Conservation (phyloP, 2,888 invertebrate genomes). For the Psylliodes chrysocephalus region DNA sequence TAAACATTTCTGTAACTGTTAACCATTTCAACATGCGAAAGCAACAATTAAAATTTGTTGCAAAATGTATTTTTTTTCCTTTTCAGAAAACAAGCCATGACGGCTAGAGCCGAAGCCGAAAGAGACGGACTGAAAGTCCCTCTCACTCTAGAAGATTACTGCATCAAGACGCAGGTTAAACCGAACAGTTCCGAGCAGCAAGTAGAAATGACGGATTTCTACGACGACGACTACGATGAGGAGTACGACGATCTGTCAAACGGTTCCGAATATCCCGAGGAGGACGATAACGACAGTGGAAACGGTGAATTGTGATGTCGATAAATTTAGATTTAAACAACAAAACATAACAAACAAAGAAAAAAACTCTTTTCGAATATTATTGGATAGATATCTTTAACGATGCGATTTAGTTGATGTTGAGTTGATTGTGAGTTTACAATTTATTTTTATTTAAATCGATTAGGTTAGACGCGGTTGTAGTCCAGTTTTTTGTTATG, state of each 20-base stretch:
- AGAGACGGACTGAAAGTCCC: conserved; percentile 97
- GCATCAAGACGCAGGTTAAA: conserved; percentile 92
- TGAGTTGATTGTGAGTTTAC: no score
- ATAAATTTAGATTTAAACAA: conserved; percentile 32
- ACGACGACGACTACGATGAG: conserved; percentile 93
- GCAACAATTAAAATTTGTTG: no score
- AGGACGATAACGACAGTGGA: conserved; percentile 90
- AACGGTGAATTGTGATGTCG: conserved; percentile 88
- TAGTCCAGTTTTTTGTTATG: no score
- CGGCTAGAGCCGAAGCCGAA: conserved; percentile 94
- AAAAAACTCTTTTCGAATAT: not conserved
- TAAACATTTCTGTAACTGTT: no score
- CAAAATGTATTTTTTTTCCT: no score
- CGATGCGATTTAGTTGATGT: not conserved
- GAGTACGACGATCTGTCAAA: conserved; percentile 70
- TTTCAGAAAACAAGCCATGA: conserved; percentile 93
- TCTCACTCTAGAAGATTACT: conserved; percentile 97
- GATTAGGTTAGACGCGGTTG: no score
- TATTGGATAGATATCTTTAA: not conserved
- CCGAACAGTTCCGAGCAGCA: conserved; percentile 82
- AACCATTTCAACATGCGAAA: no score
- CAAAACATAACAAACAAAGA: conserved; percentile 16
- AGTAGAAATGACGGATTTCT: conserved; percentile 94
- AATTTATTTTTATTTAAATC: no score
- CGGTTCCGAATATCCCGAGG: conserved; percentile 78